Evolutionary conservation across 2,113 vertebrate species (phyloP), one percentile per base, ranked within the genome.

Genomic region (Oryzias javanicus): DNA sequence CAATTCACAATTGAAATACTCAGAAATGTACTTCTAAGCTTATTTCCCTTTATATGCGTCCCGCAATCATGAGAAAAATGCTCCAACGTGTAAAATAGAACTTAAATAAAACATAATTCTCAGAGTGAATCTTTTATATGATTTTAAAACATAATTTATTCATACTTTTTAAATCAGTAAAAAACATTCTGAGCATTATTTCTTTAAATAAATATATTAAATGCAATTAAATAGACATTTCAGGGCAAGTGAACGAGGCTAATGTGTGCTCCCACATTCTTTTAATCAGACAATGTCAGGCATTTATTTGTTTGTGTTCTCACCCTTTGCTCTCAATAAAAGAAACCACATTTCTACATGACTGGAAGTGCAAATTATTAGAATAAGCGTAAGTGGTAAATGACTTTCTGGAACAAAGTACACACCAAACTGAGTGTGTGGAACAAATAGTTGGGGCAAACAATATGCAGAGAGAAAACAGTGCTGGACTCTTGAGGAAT

Each of bases 331-430:
- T 64, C 72, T 82, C 80, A 78, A 82, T 76, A 85, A 86, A 67
- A 85, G 76, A 81, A 80, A 76, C 78, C 83, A 77, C 79, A 77
- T 81, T 89, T 82, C 75, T 85, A 81, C 83, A 80, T 74, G 82
- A 68, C 81, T 82, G 74, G 71, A 74, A 80, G 84, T 78, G 80
- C 60, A 72, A 60, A 88, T 86, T 80, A 83, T 78, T 49, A 72
- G 73, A 72, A 78, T 67, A 64, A 64, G 57, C 80, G 75, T 49
- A 51, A 47, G 60, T 72, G 59, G 58, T 62, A 86, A 86, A 89
- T 79, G 58, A 70, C 77, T 85, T 78, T 57, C 52, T 75, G 55
- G 54, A 69, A 74, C 79, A 80, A 80, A 62, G 66, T 65, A 79
- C 80, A 84, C 55, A 72, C 18, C 67, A 75, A 64, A 75, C 65